Evolutionary conservation across 2,888 invertebrate genomes (phyloP).

Genomic region (Drosophila kokeensis): DNA sequence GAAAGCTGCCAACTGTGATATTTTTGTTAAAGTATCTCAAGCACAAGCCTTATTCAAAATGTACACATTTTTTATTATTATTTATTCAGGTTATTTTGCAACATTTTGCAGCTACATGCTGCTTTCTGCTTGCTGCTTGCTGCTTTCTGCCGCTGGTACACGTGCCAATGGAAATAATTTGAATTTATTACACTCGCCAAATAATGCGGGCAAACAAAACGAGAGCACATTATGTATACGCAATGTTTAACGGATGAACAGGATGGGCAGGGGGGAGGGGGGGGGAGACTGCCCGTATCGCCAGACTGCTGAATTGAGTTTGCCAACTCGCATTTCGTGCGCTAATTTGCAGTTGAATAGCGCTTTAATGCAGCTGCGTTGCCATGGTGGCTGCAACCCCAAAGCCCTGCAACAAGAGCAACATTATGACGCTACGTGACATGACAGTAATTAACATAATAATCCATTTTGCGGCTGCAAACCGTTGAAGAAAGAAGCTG

Average conservation of each 20-base stretch:
- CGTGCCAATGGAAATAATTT: slow-evolving; percentile 56
- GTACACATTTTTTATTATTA: not conserved
- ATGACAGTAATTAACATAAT: slow-evolving; percentile 77
- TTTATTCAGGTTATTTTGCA: slow-evolving; percentile 14
- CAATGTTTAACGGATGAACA: slow-evolving; percentile 17
- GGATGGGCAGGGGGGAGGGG: no score
- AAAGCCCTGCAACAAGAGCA: slow-evolving; percentile 10
- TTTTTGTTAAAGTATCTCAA: not conserved
- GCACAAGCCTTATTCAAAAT: not conserved
- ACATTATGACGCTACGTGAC: slow-evolving; percentile 60
- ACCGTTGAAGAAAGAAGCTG: slow-evolving; percentile 56
- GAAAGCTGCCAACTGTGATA: not conserved
- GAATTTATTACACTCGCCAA: slow-evolving; percentile 52
- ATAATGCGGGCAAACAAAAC: slow-evolving; percentile 24
- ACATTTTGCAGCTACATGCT: slow-evolving; percentile 14
- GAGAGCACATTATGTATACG: slow-evolving; percentile 55
- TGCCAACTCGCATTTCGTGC: slow-evolving; percentile 48
- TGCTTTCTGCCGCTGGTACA: slow-evolving; percentile 8
- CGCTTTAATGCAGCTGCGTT: slow-evolving; percentile 48
- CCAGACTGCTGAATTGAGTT: slow-evolving; percentile 4
- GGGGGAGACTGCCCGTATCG: not conserved
- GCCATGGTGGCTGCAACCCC: slow-evolving; percentile 17
- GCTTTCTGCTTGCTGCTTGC: slow-evolving; percentile 6
- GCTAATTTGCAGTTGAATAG: slow-evolving; percentile 72
- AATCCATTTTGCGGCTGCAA: slow-evolving; percentile 66